phyloP scores from a whole-genome alignment of 2,113 vertebrate genomes.

The Pedetes capensis region DNA sequence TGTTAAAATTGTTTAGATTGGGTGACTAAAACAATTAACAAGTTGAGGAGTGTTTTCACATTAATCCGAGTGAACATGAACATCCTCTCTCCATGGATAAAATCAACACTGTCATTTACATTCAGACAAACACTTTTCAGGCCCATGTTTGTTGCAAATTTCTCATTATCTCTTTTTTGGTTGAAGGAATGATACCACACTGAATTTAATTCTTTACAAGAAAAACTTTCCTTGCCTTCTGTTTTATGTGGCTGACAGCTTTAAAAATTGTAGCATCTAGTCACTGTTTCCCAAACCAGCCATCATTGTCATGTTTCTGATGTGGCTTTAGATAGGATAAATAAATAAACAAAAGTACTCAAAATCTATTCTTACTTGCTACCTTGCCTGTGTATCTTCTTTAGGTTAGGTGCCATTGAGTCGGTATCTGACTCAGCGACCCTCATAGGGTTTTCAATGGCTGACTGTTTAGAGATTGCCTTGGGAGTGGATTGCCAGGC shows the following conservation, averaged over 20 bases:
- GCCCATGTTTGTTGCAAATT: not conserved
- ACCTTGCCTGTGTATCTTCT: not conserved
- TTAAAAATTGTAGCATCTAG: not conserved
- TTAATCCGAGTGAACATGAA: not conserved
- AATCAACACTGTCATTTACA: not conserved
- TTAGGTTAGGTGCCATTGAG: no score
- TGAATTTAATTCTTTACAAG: constrained; percentile 28
- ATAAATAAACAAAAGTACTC: not conserved
- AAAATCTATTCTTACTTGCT: not conserved
- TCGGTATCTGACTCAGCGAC: no score
- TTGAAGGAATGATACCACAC: not conserved
- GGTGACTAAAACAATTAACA: not conserved
- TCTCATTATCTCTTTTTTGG: not conserved
- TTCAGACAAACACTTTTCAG: not conserved
- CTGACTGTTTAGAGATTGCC: no score
- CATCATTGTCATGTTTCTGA: not conserved
- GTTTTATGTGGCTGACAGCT: not conserved
- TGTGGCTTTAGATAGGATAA: not conserved
- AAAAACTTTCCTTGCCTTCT: not conserved
- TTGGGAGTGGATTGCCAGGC: no score
- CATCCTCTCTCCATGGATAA: not conserved
- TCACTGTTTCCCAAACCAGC: not conserved
- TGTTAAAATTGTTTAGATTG: not conserved
- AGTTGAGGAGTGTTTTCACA: not conserved
- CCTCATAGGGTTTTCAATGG: no score